Evolutionary conservation across 2,888 invertebrate species (phyloP).

Genomic region (Germaria angustata): DNA sequence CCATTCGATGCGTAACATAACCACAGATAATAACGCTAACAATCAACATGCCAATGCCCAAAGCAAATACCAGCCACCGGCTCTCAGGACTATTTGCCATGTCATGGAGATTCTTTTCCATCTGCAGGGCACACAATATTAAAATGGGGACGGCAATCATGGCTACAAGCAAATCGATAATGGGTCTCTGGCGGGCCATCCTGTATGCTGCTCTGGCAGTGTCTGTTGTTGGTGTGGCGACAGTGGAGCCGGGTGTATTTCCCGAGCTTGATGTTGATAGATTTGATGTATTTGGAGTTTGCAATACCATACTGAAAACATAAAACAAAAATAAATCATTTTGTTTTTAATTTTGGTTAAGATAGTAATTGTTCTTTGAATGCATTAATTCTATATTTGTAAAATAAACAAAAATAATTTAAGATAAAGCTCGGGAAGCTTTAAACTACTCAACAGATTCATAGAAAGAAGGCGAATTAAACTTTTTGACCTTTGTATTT

Average conservation of each 20-base stretch:
- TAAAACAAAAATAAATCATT: constrained; percentile 6
- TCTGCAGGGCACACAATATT: constrained; percentile 79
- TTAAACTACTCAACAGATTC: no score
- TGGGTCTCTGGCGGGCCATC: constrained; percentile 75
- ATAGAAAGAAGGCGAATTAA: no score
- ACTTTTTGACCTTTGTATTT: no score
- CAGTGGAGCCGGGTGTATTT: constrained; percentile 62
- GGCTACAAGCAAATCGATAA: constrained; percentile 79
- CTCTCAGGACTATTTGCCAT: constrained; percentile 77
- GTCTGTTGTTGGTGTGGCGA: constrained; percentile 39
- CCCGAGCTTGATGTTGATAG: constrained; percentile 23
- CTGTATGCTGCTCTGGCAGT: constrained; percentile 42
- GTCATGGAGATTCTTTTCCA: constrained; percentile 80
- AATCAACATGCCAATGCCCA: constrained; percentile 79
- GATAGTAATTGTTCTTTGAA: background rate
- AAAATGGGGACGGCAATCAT: constrained; percentile 80
- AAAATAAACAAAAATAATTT: no score
- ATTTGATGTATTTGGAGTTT: constrained; percentile 74
- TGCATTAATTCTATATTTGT: no score
- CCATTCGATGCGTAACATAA: constrained; percentile 80
- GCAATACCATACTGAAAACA: constrained; percentile 76
- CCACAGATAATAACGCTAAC: constrained; percentile 80
- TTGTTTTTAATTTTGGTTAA: constrained; percentile 1
- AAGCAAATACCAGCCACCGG: constrained; percentile 79
- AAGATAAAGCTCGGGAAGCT: no score